Conservation (phyloP, 2,888 invertebrate genomes). For the Trachelus iudaicus region DNA sequence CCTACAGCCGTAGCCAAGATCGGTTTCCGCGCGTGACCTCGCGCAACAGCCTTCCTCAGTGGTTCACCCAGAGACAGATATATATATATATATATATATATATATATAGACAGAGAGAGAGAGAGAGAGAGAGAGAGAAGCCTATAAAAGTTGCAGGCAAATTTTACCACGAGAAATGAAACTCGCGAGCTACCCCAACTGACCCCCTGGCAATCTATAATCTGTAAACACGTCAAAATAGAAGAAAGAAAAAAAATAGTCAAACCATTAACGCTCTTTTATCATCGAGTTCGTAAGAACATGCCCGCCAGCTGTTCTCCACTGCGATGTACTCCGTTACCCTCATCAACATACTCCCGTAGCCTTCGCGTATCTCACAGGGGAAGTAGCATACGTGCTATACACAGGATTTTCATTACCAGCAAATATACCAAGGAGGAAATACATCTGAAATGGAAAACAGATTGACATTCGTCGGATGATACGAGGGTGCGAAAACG, state of each 20-base stretch:
- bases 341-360: background rate
- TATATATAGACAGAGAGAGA: no score
- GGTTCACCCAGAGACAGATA: slow-evolving; percentile 7
- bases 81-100: no score
- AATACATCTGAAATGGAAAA: background rate
- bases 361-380: background rate
- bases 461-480: background rate
- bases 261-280: background rate
- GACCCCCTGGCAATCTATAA: background rate
- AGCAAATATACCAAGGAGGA: background rate
- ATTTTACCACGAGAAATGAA: background rate
- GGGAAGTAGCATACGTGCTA: background rate
- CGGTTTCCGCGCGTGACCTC: slow-evolving; percentile 51
- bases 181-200: background rate
- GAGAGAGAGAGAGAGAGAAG: no score
- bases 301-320: background rate
- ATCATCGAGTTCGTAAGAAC: background rate
- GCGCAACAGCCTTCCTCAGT: slow-evolving; percentile 44
- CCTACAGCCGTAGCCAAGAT: background rate
- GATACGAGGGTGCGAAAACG: background rate
- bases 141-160: background rate
- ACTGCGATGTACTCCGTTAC: background rate
- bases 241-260: background rate
- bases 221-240: background rate
- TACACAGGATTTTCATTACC: slow-evolving; percentile 14